A percentile compares a stretch with the other conserved stretches of the same genome.
Conservation (phyloP, 2,888 invertebrate species). For the Eucriotettix oculatus region DNA sequence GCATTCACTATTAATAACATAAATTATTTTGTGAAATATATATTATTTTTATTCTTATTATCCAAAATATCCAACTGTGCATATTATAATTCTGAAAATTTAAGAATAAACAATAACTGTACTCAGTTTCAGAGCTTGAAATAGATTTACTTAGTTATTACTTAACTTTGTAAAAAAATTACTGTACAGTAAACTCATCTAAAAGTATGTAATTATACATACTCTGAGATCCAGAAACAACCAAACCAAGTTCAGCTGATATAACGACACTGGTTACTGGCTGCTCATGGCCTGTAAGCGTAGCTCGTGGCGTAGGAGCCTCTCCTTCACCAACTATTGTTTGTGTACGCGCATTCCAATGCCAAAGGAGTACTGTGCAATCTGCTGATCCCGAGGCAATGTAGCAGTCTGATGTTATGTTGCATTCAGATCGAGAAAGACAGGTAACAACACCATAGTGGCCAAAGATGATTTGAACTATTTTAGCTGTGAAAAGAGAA, state of each 20-base stretch:
- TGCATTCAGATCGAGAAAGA: constrained; percentile 92
- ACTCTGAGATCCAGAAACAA: constrained; percentile 81
- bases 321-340: constrained; percentile 95
- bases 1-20: no score
- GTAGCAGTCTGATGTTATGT: constrained; percentile 97
- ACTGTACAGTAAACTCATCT: no score
- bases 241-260: constrained; percentile 93
- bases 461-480: constrained; percentile 95
- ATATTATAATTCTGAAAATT: no score
- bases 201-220: constrained; percentile 15
- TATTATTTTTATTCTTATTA: no score
- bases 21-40: no score
- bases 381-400: constrained; percentile 96
- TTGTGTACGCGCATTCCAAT: constrained; percentile 94
- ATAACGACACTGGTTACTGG: constrained; percentile 90
- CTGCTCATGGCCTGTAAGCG: constrained; percentile 94
- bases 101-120: no score
- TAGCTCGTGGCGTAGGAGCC: constrained; percentile 87
- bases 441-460: constrained; percentile 99
- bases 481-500: constrained; percentile 53
- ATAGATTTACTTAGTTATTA: no score
- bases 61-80: no score
- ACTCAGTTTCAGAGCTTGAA: no score
- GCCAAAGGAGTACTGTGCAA: constrained; percentile 96
- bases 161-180: no score